Evolutionary conservation across 1,140 invertebrate genomes (phyloP).

Genomic region (Mesaphorura yosii): DNA sequence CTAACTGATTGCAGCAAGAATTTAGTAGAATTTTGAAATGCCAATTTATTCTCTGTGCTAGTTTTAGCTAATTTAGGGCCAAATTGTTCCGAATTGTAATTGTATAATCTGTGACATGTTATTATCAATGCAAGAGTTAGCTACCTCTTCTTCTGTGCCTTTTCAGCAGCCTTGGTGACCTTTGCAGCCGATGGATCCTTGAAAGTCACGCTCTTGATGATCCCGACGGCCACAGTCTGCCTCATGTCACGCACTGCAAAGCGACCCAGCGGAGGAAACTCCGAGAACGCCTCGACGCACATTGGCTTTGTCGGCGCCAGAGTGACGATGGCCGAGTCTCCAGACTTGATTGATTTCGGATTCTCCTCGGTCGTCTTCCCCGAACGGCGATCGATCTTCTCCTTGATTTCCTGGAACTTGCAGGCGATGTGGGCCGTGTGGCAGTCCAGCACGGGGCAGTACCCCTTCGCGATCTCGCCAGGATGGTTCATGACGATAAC

Average conservation of each 20-base stretch:
- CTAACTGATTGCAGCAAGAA: no score
- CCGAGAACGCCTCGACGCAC: conserved; percentile 49
- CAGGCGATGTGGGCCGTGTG: conserved; percentile 98
- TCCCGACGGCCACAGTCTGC: conserved; percentile 56
- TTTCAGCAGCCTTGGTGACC: conserved; percentile 94
- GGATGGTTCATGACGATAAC: conserved; percentile 96
- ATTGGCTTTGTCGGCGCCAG: conserved; percentile 49
- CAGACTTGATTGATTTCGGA: conserved; percentile 56
- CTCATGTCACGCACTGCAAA: conserved; percentile 60
- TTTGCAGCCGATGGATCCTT: conserved; percentile 76
- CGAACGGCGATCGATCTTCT: conserved; percentile 93
- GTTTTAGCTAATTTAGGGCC: no score
- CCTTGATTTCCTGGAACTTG: conserved; percentile 93
- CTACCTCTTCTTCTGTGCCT: conserved; percentile 95
- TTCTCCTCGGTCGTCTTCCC: conserved; percentile 73
- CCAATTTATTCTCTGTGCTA: no score
- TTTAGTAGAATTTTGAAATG: no score
- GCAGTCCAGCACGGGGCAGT: conserved; percentile 93
- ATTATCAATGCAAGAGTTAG: no score
- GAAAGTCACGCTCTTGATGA: conserved; percentile 64
- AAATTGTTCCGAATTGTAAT: no score
- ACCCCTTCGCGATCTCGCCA: conserved; percentile 90
- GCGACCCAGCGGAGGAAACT: conserved; percentile 52
- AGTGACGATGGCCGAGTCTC: conserved; percentile 50
- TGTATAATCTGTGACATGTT: no score